Base-by-base conservation (phyloP, 2,797 vertebrate genomes). In the Falco concolor region DNA sequence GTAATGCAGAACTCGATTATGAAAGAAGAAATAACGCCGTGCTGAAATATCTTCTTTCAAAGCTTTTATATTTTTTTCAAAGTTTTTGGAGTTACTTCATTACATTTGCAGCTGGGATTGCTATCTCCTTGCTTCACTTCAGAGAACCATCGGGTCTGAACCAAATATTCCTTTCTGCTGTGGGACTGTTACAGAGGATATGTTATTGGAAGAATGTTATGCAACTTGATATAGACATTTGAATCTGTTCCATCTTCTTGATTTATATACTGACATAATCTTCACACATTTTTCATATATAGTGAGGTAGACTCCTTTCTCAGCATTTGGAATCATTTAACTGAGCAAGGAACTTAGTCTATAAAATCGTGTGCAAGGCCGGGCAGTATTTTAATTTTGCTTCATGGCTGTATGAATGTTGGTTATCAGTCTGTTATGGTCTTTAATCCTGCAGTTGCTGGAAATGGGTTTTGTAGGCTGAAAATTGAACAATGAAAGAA, bases 261-360 rank as follows among this genome's bases (percentile, higher is more conserved):
- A 96, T 94, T 92, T 94, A 93, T 93, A 75, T 89, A 87, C 81
- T 89, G 88, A 89, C 80, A 95, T 12, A 83, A 50, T 90, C 88
- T 83, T 90, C 57, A 27, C 70, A 65, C 81, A 42, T 40, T 94
- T 90, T 90, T 96, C 60, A 47, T 80, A 47, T 61, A 25, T n/a
- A 73, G 34, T 65, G 77, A 91, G 44, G 88, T 45, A 65, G 69
- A 69, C 30, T 84, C 12, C 1, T 84, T 93, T 88, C 83, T 84
- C 38, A 54, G 86, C 84, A 82, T 95, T 96, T 94, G 93, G 60
- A 95, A 95, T 87, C 60, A 54, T 83, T 94, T 95, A 96, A 59
- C 64, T 25, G 15, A 87, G n/a, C 2, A 4, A 84, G 56, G 32
- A 95, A 54, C 45, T 91, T 74, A 79, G 63, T 47, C 12, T 94